Evolutionary conservation across 2,888 invertebrate genomes (phyloP), one percentile per base, ranked within the genome.

Genomic region (Muschampia plurimacula): DNA sequence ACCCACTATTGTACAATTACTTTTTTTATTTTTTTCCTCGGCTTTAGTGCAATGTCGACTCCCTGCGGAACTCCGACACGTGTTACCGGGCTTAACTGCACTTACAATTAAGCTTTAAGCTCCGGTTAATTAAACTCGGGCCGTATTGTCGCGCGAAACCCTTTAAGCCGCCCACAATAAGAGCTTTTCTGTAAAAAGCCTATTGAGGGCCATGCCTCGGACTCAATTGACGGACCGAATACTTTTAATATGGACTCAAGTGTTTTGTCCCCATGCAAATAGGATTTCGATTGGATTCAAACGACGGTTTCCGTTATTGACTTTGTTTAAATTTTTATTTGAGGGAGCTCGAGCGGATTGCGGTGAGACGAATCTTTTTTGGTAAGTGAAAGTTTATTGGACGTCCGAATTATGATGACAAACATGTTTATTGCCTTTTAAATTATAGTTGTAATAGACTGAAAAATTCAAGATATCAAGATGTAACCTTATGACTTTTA

Each of bases 61-160:
- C 88, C 87, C 86, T 86, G 88, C 79, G 86, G 83, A 84, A 87
- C 88, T 80, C 84, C 84, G 89, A 93, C 93, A 92, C 93, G 93
- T 93, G 93, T 93, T 88, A 84, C 83, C 77, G 83, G 84, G 93
- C 91, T 93, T 91, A 92, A 90, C 90, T 88, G 89, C 89, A 89
- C 91, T 92, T 87, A 92, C 91, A 93, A 93, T 92, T 92, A 92
- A 92, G 91, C 91, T 89, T 92, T 89, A 92, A 92, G 88, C 90
- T 85, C 86, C 89, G 92, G 91, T 92, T 93, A 93, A 93, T 93
- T 93, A 92, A 93, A 89, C 92, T 84, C 86, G 83, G 87, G 84
- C 86, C 85, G 88, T 87, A 90, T 92, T 91, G 91, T 91, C 90
- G 88, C 88, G 79, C 79, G 85, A 87, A 85, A 86, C 91, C 92